These are phyloP conservation scores for Peromyscus californicus DNA, from an alignment of 2,113 vertebrate species.

Conservation along the genomic window DNA sequence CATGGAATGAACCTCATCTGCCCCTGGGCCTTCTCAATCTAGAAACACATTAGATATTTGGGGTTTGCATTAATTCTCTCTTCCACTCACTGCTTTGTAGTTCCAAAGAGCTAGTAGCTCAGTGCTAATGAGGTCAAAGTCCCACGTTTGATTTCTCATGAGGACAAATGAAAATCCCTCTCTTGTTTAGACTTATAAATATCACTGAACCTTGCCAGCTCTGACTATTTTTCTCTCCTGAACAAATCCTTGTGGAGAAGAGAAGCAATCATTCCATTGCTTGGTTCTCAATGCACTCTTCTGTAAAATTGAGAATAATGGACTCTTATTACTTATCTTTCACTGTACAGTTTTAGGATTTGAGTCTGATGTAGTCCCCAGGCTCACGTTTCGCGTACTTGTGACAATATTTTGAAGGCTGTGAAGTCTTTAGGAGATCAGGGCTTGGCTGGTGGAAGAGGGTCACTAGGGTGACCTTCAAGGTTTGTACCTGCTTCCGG, in stretches of 20 bases:
- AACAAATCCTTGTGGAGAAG: conserved; percentile 10
- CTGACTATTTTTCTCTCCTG: conserved; percentile 36
- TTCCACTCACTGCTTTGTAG: conserved; percentile 39
- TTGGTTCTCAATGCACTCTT: conserved; percentile 21
- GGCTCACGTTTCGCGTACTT: background rate
- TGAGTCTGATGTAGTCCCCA: background rate
- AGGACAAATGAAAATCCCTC: conserved; percentile 58
- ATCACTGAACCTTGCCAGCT: conserved; percentile 56
- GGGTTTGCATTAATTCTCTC: conserved; percentile 71
- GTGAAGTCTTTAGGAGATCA: background rate
- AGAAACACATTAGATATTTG: conserved; percentile 65
- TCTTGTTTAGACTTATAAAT: conserved; percentile 66
- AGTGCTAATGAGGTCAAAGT: conserved; percentile 67
- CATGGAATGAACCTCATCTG: conserved; percentile 75
- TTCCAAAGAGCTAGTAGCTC: conserved; percentile 68
- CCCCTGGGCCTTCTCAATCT: conserved; percentile 73
- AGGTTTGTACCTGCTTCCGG: background rate
- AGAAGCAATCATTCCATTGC: conserved; percentile 40
- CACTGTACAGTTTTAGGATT: background rate
- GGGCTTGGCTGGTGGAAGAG: background rate
- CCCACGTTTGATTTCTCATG: conserved; percentile 66
- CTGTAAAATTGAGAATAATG: conserved; percentile 32
- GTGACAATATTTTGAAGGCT: background rate
- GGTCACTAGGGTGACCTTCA: background rate
- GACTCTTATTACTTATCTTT: background rate